Evolutionary conservation across 2,888 invertebrate species (phyloP).

Genomic region (Hymenopus coronatus): DNA sequence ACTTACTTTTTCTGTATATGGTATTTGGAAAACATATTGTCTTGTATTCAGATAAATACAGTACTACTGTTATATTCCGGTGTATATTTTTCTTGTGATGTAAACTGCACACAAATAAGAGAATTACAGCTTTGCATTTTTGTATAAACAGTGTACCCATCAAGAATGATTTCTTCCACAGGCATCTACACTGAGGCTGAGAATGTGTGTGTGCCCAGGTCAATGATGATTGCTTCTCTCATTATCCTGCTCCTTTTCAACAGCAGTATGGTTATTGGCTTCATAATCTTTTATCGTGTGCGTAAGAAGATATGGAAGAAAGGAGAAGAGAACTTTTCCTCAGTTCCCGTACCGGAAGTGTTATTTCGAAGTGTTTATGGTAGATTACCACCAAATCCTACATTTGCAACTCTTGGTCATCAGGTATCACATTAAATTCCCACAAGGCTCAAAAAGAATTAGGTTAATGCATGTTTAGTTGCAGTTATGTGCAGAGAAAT

Average conservation of each 20-base stretch:
- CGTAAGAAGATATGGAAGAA: conserved; percentile 43
- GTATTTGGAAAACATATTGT: too few relatives aligned
- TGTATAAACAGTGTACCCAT: neutral
- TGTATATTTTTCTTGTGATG: too few relatives aligned
- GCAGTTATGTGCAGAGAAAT: neutral
- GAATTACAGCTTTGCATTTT: neutral
- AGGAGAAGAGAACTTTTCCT: conserved; percentile 28
- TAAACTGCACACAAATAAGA: neutral
- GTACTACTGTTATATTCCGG: too few relatives aligned
- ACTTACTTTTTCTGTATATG: too few relatives aligned
- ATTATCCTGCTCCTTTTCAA: conserved; percentile 42
- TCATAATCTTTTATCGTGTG: conserved; percentile 43
- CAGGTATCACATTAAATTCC: neutral
- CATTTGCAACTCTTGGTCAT: conserved; percentile 15
- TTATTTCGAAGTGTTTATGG: conserved; percentile 43
- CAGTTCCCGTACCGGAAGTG: conserved; percentile 40
- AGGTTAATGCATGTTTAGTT: neutral
- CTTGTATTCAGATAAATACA: too few relatives aligned
- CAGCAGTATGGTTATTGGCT: conserved; percentile 40
- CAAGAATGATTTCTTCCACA: conserved; percentile 3
- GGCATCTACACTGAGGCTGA: conserved; percentile 17
- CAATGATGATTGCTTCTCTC: conserved; percentile 43
- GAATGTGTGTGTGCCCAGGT: conserved; percentile 30
- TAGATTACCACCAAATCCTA: conserved; percentile 31
- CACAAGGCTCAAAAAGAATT: neutral